Conservation (phyloP, 2,797 vertebrate genomes). For the Hozukius guyotensis region DNA sequence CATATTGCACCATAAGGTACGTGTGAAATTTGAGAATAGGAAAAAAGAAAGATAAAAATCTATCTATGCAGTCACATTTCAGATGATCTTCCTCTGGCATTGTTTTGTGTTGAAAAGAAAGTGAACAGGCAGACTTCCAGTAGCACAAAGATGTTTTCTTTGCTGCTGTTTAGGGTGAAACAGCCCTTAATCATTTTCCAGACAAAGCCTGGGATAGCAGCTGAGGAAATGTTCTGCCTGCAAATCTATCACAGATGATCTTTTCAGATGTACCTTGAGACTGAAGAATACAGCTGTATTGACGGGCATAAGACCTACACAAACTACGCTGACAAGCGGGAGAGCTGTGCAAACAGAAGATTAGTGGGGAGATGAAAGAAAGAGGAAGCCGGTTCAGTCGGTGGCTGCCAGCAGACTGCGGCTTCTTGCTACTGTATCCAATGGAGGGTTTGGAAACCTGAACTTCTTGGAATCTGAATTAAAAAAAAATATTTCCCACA, state of each 20-base stretch:
- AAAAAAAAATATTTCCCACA: background rate
- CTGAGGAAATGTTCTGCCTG: constrained; percentile 58
- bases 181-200: constrained; percentile 67
- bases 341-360: constrained; percentile 86
- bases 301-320: constrained; percentile 79
- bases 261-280: constrained; percentile 70
- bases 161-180: constrained; percentile 35
- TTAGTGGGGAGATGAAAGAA: constrained; percentile 83
- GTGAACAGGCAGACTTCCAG: constrained; percentile 28
- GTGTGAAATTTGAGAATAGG: background rate
- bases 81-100: background rate
- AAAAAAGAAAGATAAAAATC: background rate
- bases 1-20: background rate
- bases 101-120: constrained; percentile 28
- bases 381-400: constrained; percentile 62
- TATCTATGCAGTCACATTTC: background rate
- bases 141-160: constrained; percentile 33
- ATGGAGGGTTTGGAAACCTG: constrained; percentile 22
- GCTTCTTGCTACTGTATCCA: constrained; percentile 44
- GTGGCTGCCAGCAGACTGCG: constrained; percentile 50
- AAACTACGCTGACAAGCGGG: constrained; percentile 82
- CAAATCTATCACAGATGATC: constrained; percentile 75
- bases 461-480: background rate
- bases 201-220: constrained; percentile 49
- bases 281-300: constrained; percentile 64